phyloP scores from a whole-genome alignment of 2,888 invertebrate species.

The Conchocele bisecta region DNA sequence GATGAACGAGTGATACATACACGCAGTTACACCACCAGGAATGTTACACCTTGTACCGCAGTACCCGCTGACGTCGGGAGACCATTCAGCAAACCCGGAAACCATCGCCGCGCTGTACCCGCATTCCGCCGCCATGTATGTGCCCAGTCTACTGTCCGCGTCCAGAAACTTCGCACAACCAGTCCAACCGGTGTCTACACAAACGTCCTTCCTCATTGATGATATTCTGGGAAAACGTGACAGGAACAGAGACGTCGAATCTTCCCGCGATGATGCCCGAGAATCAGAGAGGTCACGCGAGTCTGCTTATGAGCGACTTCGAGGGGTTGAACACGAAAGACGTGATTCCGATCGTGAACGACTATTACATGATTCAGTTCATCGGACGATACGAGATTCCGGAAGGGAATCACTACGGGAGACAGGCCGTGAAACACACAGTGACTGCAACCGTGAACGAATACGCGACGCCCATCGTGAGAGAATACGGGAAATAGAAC shows the following conservation, averaged over 20 bases:
- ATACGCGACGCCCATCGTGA: too few species aligned
- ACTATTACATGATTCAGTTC: too few species aligned
- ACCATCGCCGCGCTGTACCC: constrained; percentile 1
- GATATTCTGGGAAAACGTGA: constrained; percentile 64
- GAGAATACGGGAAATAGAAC: background rate
- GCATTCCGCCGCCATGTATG: constrained; percentile 5
- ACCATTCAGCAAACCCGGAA: background rate
- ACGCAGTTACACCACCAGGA: background rate
- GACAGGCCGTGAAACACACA: too few species aligned
- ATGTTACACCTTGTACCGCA: constrained; percentile 56
- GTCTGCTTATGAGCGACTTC: background rate
- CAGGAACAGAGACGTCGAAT: too few species aligned
- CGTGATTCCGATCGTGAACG: too few species aligned
- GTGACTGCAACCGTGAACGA: too few species aligned
- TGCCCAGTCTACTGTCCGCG: background rate
- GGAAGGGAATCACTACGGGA: too few species aligned
- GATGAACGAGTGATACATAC: background rate
- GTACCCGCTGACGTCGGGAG: constrained; percentile 28
- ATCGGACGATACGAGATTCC: too few species aligned
- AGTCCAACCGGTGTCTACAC: constrained; percentile 27
- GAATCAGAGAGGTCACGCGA: background rate
- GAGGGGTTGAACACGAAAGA: constrained; percentile 1
- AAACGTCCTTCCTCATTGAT: constrained; percentile 68
- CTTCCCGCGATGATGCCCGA: background rate
- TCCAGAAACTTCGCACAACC: background rate